Evolutionary conservation across 1,140 invertebrate genomes (phyloP).

Genomic region (Oryzaephilus surinamensis): DNA sequence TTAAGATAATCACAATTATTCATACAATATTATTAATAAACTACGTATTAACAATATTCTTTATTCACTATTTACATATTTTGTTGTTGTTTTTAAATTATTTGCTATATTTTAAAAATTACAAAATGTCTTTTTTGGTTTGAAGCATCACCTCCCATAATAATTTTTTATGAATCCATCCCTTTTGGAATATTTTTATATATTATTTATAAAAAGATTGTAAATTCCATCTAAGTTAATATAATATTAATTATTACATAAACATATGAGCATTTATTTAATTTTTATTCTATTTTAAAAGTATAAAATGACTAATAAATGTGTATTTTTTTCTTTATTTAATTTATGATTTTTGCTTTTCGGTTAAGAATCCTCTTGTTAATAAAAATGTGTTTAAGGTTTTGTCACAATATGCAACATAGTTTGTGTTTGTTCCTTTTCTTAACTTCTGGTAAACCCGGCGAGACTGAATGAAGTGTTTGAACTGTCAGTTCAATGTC

Average conservation of each 20-base stretch:
- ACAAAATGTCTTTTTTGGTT: conserved; percentile 12
- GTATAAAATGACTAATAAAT: conserved; percentile 5
- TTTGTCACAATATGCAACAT: conserved; percentile 35
- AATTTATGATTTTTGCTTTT: too few relatives aligned
- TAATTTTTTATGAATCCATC: conserved; percentile 3
- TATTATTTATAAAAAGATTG: background rate
- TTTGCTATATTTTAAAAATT: conserved; percentile 9
- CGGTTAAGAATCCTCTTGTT: too few relatives aligned
- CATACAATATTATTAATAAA: too few relatives aligned
- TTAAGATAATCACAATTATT: too few relatives aligned
- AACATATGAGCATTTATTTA: conserved; percentile 8
- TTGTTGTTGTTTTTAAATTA: conserved; percentile 9
- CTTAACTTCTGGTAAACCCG: conserved; percentile 17
- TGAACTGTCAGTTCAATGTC: conserved; percentile 78
- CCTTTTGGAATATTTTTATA: background rate
- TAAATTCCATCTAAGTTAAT: too few relatives aligned
- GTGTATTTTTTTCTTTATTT: background rate
- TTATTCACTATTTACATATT: conserved; percentile 3
- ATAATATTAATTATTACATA: too few relatives aligned
- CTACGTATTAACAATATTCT: too few relatives aligned
- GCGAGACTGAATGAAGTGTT: conserved; percentile 49
- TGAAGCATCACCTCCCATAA: conserved; percentile 6
- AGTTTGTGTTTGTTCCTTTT: conserved; percentile 32
- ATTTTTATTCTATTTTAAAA: conserved; percentile 4
- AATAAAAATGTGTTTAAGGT: conserved; percentile 1